These are phyloP conservation scores for Chromis chromis DNA, from an alignment of 2,797 vertebrate species.

Conservation along the genomic window DNA sequence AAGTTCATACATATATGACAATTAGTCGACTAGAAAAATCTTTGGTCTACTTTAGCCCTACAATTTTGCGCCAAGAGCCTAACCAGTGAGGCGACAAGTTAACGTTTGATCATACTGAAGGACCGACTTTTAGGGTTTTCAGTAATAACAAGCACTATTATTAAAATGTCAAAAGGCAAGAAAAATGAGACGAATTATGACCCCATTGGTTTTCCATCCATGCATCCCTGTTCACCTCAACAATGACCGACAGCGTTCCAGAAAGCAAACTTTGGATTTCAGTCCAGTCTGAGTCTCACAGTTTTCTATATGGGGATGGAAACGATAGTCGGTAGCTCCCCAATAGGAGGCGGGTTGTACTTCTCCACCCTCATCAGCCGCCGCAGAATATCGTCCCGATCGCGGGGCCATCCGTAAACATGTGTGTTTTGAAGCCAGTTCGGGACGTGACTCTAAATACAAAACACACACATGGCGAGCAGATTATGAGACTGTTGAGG, in stretches of 20 bases:
- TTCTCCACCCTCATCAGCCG: constrained; percentile 89
- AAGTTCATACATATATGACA: too few species aligned
- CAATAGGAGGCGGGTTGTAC: constrained; percentile 87
- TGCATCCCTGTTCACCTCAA: neutral
- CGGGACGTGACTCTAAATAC: constrained; percentile 84
- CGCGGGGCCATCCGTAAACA: constrained; percentile 85
- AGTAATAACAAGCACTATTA: too few species aligned
- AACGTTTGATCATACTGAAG: too few species aligned
- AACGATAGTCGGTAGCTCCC: constrained; percentile 86
- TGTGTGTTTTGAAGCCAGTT: constrained; percentile 89
- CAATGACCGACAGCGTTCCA: neutral
- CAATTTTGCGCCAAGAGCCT: too few species aligned
- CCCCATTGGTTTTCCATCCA: too few species aligned
- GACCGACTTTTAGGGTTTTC: too few species aligned
- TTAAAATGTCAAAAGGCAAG: too few species aligned
- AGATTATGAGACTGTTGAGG: neutral
- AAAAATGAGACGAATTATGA: too few species aligned
- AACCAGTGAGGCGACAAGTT: too few species aligned
- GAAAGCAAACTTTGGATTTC: neutral
- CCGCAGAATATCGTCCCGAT: constrained; percentile 86
- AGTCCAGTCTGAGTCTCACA: constrained; percentile 34
- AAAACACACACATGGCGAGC: neutral
- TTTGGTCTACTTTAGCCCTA: too few species aligned
- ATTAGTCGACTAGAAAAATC: too few species aligned
- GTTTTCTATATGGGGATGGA: constrained; percentile 83